Conservation (phyloP, 2,888 invertebrate species). For the Scaptomyza polygonia region DNA sequence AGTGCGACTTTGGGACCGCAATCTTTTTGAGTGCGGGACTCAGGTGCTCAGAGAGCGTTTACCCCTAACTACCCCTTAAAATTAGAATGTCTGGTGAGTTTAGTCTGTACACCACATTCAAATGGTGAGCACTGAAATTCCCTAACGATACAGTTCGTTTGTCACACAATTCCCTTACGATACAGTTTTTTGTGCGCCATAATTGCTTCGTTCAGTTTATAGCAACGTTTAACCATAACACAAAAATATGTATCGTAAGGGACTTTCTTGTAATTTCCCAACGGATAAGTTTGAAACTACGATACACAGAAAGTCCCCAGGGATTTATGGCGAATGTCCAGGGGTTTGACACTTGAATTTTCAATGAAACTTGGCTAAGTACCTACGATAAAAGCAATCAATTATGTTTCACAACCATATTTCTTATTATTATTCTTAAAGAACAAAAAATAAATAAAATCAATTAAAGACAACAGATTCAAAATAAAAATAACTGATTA, state of each 20-base stretch:
- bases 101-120: constrained; percentile 2
- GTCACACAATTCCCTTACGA: background rate
- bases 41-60: background rate
- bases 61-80: background rate
- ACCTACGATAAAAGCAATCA: constrained; percentile 5
- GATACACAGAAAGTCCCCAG: constrained; percentile 10
- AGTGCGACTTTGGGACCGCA: background rate
- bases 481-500: background rate
- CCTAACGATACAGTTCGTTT: too few relatives aligned
- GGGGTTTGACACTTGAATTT: background rate
- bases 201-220: constrained; percentile 1
- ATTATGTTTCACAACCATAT: background rate
- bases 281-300: background rate
- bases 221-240: constrained; percentile 5
- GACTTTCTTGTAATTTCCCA: constrained; percentile 13
- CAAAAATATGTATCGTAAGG: constrained; percentile 3
- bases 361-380: background rate
- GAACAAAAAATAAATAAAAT: background rate
- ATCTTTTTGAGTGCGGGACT: background rate
- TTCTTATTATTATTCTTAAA: background rate
- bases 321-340: constrained; percentile 5
- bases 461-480: background rate
- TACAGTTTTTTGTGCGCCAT: background rate
- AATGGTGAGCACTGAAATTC: background rate
- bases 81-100: background rate